Base-by-base conservation (phyloP, 2,113 vertebrate genomes). In the Hemicordylus capensis region DNA sequence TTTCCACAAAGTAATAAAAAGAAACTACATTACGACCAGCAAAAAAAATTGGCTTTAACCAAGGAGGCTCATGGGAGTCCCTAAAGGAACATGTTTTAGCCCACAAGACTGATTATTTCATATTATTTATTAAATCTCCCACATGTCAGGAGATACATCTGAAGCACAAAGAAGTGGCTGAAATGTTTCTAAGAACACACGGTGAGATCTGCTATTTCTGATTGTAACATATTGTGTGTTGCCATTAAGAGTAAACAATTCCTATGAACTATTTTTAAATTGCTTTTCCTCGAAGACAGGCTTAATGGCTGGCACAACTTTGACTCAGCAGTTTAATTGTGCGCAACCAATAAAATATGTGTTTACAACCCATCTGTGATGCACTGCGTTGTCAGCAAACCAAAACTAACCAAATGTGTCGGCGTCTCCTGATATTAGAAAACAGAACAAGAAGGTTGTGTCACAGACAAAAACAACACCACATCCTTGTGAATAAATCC, bases 321-420 rank as follows among this genome's bases (percentile, higher is more conserved):
- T 76, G 54, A 82, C 80, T 63, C 91, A 85, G 3, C 3, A 76
- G 44, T 34, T 81, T 4, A 73, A 64, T 89, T 85, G 89, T 14
- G 76, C 63, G 80, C 51, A 87, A 87, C 28, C 69, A 79, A 73
- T 90, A 87, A 85, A 88, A 54, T 59, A 58, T 59, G 15, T 84
- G 54, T 88, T 88, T 87, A 88, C 83, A 90, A 15, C 54, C 78
- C 11, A 63, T 85, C 84, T 91, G 31, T 67, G 58, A 74, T 46
- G 88, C 39, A 73, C 74, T 70, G 63, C 61, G 39, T 59, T 82
- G 64, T 72, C 64, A 83, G 80, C 86, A 86, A n/a, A 80, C 64
- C 73, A 86, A 85, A 90, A 89, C 69, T 85, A 44, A 75, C 56
- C 1, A n/a, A 64, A n/a, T 87, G 84, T 76, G 73, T 22, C 42